Evolutionary conservation across 1,140 invertebrate genomes (phyloP).

Genomic region (Heliconius hermathena): DNA sequence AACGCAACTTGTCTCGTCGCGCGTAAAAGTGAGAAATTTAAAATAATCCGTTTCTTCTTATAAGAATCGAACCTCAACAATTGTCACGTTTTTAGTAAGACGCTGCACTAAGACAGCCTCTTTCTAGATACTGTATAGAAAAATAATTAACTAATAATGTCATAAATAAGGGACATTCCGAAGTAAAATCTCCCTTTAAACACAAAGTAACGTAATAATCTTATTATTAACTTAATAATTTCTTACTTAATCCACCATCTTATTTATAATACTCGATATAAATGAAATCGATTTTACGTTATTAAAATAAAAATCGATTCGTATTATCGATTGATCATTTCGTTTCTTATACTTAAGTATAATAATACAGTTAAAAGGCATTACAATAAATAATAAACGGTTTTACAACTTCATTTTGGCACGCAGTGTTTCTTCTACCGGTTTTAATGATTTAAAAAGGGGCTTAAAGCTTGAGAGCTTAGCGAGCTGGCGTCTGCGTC

Average conservation of each 20-base stretch:
- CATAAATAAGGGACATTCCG: not conserved
- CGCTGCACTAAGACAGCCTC: too few species aligned
- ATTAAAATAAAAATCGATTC: slow-evolving; percentile 15
- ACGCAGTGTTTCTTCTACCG: slow-evolving; percentile 16
- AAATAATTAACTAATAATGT: not conserved
- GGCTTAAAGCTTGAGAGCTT: not conserved
- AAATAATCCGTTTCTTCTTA: too few species aligned
- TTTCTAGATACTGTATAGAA: not conserved
- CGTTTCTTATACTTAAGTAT: slow-evolving; percentile 5
- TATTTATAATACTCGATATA: not conserved
- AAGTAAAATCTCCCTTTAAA: not conserved
- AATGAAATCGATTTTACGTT: not conserved
- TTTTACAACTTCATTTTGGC: slow-evolving; percentile 26
- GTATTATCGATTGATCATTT: slow-evolving; percentile 21
- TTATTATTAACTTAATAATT: not conserved
- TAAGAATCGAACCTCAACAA: too few species aligned
- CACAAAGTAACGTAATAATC: not conserved
- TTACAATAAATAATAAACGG: slow-evolving; percentile 27
- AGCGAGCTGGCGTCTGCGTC: too few species aligned
- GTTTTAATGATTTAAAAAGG: slow-evolving; percentile 1
- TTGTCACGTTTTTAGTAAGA: too few species aligned
- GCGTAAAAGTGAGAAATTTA: too few species aligned
- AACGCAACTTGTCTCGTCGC: too few species aligned
- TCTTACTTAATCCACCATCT: not conserved
- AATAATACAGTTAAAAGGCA: slow-evolving; percentile 20